These are phyloP conservation scores for Synaphobranchus kaupii DNA, from an alignment of 2,797 vertebrate species.

Conservation along the genomic window DNA sequence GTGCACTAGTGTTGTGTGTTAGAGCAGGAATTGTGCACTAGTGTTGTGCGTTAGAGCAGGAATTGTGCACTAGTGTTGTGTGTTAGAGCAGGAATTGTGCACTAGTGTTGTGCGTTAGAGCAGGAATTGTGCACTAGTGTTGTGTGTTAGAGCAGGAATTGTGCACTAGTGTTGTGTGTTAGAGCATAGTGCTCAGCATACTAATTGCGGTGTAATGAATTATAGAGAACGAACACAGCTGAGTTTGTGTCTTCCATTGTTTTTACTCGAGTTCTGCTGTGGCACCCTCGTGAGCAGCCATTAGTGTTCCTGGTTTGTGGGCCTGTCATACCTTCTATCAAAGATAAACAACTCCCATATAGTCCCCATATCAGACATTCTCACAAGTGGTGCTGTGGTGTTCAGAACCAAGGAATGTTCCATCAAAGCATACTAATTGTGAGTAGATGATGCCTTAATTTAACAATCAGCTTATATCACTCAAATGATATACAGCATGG, in stretches of 20 bases:
- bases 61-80: no score
- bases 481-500: neutral
- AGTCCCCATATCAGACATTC: neutral
- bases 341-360: neutral
- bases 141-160: no score
- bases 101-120: neutral
- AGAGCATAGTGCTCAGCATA: constrained; percentile 18
- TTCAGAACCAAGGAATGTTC: neutral
- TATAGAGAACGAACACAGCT: constrained; percentile 36
- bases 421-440: neutral
- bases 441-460: neutral
- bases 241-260: constrained; percentile 30
- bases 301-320: neutral
- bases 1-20: no score
- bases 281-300: constrained; percentile 12
- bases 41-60: neutral
- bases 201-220: constrained; percentile 50
- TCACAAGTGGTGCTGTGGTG: neutral
- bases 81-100: constrained; percentile 49
- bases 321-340: neutral
- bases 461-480: neutral
- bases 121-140: no score
- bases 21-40: constrained; percentile 46
- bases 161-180: constrained; percentile 27
- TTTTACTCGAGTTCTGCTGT: constrained; percentile 41